Base-by-base conservation (phyloP, 2,888 invertebrate genomes). In the Agonopterix subpropinquella region DNA sequence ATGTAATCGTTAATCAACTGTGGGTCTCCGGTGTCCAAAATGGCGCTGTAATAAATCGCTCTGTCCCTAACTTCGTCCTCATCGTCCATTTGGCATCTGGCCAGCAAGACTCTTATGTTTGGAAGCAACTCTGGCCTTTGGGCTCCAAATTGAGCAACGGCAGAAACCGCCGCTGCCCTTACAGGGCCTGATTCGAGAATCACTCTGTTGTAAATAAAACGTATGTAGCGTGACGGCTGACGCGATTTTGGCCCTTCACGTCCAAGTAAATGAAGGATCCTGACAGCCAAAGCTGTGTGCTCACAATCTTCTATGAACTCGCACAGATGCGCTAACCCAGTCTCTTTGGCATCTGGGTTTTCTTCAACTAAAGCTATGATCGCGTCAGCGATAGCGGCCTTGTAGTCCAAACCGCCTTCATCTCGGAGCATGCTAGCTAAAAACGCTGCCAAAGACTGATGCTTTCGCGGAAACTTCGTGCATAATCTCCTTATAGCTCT, bases 261-360 rank as follows among this genome's bases (percentile, higher is more conserved):
- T 0, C 99, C 99, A 0, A 99, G 88, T 48, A 99, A 89, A 89
- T 99, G 98, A 41, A 99, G 89, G 61, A 99, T 99, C 35, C 98
- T 91, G 0, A 99, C 99, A 2, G 99, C 98, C 58, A 99, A 90
- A 49, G 96, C 96, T 0, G 96, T 95, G 76, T 99, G 99, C 69
- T 99, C 99, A 73, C 99, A 99, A 80, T 99, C 99, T 73, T 99
- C 99, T 61, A 99, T 99, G 68, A 99, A 99, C 80, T 99, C 99
- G 70, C 99, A 99, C 2, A 99, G 90, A 83, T 99, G 98, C 0
- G 98, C 97, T 10, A 99, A 80, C 0, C 96, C 98, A 0, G 96
- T 95, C 82, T 99, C 99, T 75, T 98, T 99, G 0, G 99, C 98
- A 53, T 99, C 99, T 0, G 95, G 95, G 77, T 99, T 99, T 72